Conservation (phyloP, 2,888 invertebrate genomes). For the Cephalotes varians region DNA sequence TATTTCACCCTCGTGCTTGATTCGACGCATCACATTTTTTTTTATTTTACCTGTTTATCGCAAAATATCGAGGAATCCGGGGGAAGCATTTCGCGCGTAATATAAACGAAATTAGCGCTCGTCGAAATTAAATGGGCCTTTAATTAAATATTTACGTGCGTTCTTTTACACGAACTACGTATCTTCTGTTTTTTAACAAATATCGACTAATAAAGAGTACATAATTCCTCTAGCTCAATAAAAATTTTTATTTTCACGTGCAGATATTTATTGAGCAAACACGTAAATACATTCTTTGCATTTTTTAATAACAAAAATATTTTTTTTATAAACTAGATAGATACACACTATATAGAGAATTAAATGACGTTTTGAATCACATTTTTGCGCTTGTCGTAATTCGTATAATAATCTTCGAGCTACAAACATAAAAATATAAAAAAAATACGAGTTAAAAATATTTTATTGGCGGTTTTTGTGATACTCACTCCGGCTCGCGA, state of each 20-base stretch:
- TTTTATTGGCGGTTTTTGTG: constrained; percentile 1
- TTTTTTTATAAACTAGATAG: constrained; percentile 46
- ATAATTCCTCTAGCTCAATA: constrained; percentile 46
- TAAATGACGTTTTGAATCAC: constrained; percentile 31
- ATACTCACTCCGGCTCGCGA: constrained; percentile 68
- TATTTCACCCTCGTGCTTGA: constrained; percentile 43
- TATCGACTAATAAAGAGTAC: constrained; percentile 53
- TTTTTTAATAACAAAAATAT: constrained; percentile 43
- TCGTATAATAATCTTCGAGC: constrained; percentile 2
- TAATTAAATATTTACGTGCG: constrained; percentile 53
- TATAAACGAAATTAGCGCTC: constrained; percentile 54
- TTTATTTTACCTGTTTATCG: constrained; percentile 51
- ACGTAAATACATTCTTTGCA: constrained; percentile 50
- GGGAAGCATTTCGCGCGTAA: constrained; percentile 40
- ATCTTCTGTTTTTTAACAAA: constrained; percentile 52
- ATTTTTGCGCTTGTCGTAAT: constrained; percentile 33
- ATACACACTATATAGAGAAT: background rate
- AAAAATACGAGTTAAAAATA: background rate
- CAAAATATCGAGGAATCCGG: constrained; percentile 51
- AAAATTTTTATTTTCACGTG: constrained; percentile 53
- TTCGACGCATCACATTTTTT: constrained; percentile 50
- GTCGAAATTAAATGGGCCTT: constrained; percentile 49
- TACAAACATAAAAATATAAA: background rate
- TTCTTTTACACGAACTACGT: constrained; percentile 35
- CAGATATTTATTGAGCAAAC: constrained; percentile 54